These are phyloP conservation scores for Merluccius polli DNA, from an alignment of 2,797 vertebrate genomes.

Conservation along the genomic window DNA sequence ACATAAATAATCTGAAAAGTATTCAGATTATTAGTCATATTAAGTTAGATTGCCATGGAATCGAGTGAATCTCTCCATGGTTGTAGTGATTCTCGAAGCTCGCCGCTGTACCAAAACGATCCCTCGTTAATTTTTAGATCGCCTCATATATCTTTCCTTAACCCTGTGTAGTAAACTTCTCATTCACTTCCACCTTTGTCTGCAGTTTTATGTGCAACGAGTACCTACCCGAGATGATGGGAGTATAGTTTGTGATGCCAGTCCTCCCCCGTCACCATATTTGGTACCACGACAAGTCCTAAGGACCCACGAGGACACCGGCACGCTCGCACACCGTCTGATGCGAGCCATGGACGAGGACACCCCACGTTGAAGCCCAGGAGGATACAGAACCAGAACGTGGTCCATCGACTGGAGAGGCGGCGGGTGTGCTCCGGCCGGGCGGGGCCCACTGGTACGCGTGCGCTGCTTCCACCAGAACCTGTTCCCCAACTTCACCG, in stretches of 20 bases:
- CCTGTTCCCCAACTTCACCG: slow-evolving; percentile 96
- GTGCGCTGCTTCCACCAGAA: slow-evolving; percentile 98
- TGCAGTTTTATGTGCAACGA: background rate
- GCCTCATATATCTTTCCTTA: too few species aligned
- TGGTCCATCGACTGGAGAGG: slow-evolving; percentile 89
- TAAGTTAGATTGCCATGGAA: too few species aligned
- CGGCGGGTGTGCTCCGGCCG: slow-evolving; percentile 87
- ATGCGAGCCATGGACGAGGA: slow-evolving; percentile 79
- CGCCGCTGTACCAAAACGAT: too few species aligned
- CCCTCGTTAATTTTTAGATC: too few species aligned
- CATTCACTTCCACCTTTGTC: too few species aligned
- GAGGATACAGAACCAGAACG: slow-evolving; percentile 96
- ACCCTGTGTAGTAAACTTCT: too few species aligned
- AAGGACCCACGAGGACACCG: background rate
- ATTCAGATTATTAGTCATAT: too few species aligned
- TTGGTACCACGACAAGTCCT: background rate
- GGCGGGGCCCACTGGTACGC: slow-evolving; percentile 95
- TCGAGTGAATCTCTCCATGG: too few species aligned
- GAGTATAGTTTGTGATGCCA: background rate
- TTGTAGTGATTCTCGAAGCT: too few species aligned
- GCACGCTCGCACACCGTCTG: background rate
- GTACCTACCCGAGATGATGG: background rate
- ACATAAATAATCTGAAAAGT: too few species aligned
- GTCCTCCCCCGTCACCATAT: background rate
- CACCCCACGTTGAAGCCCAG: slow-evolving; percentile 85